Evolutionary conservation across 1,140 invertebrate species (phyloP).

Genomic region (Cyphomyrmex costatus): DNA sequence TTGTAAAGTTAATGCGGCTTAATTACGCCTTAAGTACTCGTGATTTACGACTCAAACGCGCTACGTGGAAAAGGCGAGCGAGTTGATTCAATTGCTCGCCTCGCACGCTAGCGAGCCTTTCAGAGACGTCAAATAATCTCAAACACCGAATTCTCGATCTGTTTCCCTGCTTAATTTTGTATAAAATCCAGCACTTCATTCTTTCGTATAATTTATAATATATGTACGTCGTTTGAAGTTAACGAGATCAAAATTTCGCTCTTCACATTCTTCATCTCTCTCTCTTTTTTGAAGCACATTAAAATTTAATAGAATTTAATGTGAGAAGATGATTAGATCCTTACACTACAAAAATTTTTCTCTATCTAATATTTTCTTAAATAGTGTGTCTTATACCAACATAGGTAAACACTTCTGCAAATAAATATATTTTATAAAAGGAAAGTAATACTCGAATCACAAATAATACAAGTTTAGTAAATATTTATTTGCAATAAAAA

Average conservation of each 20-base stretch:
- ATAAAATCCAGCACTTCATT: slow-evolving; percentile 8
- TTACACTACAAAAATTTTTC: no score
- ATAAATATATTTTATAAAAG: no score
- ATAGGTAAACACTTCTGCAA: no score
- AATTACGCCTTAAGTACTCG: slow-evolving; percentile 52
- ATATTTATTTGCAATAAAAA: no score
- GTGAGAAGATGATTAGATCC: neutral
- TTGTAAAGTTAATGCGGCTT: slow-evolving; percentile 55
- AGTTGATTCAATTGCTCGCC: slow-evolving; percentile 41
- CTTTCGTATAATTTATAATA: slow-evolving; percentile 28
- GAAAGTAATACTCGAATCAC: no score
- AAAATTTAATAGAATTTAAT: neutral
- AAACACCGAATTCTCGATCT: neutral
- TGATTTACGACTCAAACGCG: slow-evolving; percentile 54
- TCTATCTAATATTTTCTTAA: no score
- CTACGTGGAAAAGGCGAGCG: slow-evolving; percentile 42
- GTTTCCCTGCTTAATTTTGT: neutral
- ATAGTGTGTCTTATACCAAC: no score
- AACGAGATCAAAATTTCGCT: neutral
- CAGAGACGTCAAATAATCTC: slow-evolving; percentile 38
- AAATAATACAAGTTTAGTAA: no score
- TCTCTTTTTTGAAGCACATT: neutral
- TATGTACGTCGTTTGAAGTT: slow-evolving; percentile 1
- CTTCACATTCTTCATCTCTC: neutral
- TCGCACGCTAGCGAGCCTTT: slow-evolving; percentile 43